Evolutionary conservation across 2,797 vertebrate species (phyloP), one percentile per base, ranked within the genome.

Genomic region (Acomys russatus): DNA sequence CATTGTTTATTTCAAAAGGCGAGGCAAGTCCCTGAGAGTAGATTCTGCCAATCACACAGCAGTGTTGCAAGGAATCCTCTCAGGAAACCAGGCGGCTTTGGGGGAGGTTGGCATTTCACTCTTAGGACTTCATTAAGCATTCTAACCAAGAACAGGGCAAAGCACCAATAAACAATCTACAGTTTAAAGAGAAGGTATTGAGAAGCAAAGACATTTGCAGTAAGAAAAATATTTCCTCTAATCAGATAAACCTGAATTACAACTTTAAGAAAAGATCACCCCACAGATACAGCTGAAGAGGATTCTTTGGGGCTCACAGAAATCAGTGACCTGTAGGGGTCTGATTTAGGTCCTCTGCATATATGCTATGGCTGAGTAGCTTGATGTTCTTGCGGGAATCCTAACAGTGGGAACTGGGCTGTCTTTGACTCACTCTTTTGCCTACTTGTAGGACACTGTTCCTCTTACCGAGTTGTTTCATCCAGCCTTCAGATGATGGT

Each of bases 1-100:
- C 64, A 85, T 78, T 96, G 91, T 96, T 97, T 95, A 73, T 96
- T 97, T 95, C 92, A 92, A 97, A 97, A 97, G 78, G 38, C 93
- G 82, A 97, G 56, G 35, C 89, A 78, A 5, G 38, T 96, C 76
- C 80, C 74, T 76, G 66, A 91, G 94, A 91, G 92, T n/a, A 94
- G 87, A 90, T 70, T 95, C 92, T 91, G 89, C 92, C 91, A 95
- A 93, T 97, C 95, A 97, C 80, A 90, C 89, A 95, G 78, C 80
- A 86, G 12, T 91, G 83, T 79, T 91, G 56, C 73, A 92, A 91
- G 44, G 73, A 82, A 93, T 88, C 76, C 94, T 96, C 96, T 54
- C 80, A 82, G 89, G 79, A 95, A 95, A 88, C 61, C 44, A 51
- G 76, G 84, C 38, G 38, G 68, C 92, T 79, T 78, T 63, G 71